These are phyloP conservation scores for Hesperophylax magnus DNA, from an alignment of 1,140 invertebrate genomes.

Conservation along the genomic window DNA sequence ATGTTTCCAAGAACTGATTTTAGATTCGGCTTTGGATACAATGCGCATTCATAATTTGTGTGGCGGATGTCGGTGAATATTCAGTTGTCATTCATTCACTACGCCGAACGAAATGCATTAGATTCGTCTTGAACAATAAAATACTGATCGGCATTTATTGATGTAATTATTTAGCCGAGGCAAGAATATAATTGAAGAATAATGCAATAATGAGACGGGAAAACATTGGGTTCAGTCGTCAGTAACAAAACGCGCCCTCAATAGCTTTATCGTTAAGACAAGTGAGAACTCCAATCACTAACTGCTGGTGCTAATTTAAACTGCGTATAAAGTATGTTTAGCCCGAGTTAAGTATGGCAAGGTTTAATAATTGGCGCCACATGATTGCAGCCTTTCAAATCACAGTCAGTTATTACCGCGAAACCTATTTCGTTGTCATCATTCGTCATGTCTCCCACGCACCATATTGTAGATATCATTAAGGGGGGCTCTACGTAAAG, in stretches of 20 bases:
- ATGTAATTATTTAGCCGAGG: background rate
- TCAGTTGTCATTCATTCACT: constrained; percentile 20
- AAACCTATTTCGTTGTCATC: too few species aligned
- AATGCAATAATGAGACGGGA: background rate
- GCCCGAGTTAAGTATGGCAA: too few species aligned
- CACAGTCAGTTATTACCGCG: too few species aligned
- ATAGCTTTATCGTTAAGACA: too few species aligned
- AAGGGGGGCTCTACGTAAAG: too few species aligned
- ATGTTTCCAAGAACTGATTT: background rate
- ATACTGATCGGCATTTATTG: constrained; percentile 12
- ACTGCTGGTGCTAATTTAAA: too few species aligned
- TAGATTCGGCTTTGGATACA: background rate
- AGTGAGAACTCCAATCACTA: too few species aligned
- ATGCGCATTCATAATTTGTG: constrained; percentile 16
- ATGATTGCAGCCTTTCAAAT: too few species aligned
- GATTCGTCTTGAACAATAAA: constrained; percentile 6
- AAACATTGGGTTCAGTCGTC: background rate
- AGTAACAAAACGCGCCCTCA: background rate
- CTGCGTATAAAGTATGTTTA: too few species aligned
- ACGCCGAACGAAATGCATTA: background rate
- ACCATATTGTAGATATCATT: too few species aligned
- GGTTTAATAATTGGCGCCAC: too few species aligned
- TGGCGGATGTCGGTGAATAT: constrained; percentile 20
- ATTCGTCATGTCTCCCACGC: too few species aligned
- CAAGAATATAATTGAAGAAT: background rate